phyloP scores from a whole-genome alignment of 2,113 vertebrate species.

The Meriones unguiculatus region DNA sequence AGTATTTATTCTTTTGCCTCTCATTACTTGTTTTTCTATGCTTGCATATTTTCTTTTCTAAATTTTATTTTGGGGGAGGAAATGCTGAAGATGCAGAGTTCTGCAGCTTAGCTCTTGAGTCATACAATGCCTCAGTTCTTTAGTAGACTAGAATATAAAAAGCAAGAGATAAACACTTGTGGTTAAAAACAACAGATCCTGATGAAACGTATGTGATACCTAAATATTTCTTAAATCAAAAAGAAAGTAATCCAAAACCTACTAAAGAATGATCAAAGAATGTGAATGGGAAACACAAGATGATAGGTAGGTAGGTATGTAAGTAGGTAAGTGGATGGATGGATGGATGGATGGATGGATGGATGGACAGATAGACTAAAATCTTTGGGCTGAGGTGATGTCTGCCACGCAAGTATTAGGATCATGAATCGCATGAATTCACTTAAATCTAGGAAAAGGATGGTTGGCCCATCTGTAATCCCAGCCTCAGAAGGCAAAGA shows the following conservation, averaged over 20 bases:
- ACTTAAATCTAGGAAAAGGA: too few species aligned
- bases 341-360: too few species aligned
- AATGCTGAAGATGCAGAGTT: slow-evolving; percentile 4
- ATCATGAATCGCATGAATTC: too few species aligned
- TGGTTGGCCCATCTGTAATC: not conserved
- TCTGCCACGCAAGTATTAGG: not conserved
- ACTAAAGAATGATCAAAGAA: not conserved
- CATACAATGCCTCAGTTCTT: slow-evolving; percentile 17
- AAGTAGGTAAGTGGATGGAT: too few species aligned
- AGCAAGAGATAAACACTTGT: not conserved
- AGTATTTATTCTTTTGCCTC: slow-evolving; percentile 5
- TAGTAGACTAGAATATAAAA: slow-evolving; percentile 16
- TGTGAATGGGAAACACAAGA: not conserved
- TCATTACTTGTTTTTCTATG: slow-evolving; percentile 10
- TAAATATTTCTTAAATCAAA: slow-evolving; percentile 6
- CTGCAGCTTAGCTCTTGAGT: slow-evolving; percentile 40
- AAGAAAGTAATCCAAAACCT: not conserved
- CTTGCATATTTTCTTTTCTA: slow-evolving; percentile 46
- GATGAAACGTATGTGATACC: not conserved
- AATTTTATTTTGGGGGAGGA: slow-evolving; percentile 35
- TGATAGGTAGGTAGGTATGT: too few species aligned
- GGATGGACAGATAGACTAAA: not conserved
- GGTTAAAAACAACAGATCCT: not conserved
- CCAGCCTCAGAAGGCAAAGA: not conserved
- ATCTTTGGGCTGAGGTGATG: not conserved